Percentiles rank a stretch among this genome's conserved stretches.
Evolutionary conservation across 2,888 invertebrate species (phyloP).

Genomic region (Achlya flavicornis): DNA sequence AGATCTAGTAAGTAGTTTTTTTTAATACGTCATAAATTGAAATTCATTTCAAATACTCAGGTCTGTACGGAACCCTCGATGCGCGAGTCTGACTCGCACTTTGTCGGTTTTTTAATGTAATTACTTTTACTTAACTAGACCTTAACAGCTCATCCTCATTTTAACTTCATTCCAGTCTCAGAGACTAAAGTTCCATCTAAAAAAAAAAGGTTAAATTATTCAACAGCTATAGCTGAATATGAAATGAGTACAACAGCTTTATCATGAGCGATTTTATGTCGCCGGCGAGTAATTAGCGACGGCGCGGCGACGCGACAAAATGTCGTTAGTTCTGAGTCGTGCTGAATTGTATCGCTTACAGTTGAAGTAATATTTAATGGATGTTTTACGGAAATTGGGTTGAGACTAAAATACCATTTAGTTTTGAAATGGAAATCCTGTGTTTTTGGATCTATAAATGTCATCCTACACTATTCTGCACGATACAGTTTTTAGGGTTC

Average conservation of each 20-base stretch:
- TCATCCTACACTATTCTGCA: too few relatives aligned
- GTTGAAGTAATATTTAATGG: slow-evolving; percentile 1
- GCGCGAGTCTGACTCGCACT: too few relatives aligned
- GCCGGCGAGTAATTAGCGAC: slow-evolving; percentile 38
- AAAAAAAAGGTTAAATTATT: slow-evolving; percentile 43
- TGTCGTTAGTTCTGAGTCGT: slow-evolving; percentile 27
- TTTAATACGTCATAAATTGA: too few relatives aligned
- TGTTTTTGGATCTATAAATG: background rate
- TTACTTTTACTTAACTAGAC: background rate
- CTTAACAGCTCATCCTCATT: slow-evolving; percentile 9
- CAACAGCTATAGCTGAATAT: slow-evolving; percentile 36
- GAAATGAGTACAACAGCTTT: slow-evolving; percentile 36
- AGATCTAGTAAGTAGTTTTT: too few relatives aligned
- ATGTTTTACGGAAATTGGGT: slow-evolving; percentile 1
- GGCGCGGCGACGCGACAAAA: slow-evolving; percentile 36
- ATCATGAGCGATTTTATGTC: slow-evolving; percentile 36
- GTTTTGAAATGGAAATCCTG: background rate
- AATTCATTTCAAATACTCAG: too few relatives aligned
- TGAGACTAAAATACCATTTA: background rate
- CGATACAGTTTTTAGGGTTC: too few relatives aligned
- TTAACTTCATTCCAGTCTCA: background rate
- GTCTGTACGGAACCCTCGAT: too few relatives aligned
- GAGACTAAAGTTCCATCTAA: slow-evolving; percentile 16
- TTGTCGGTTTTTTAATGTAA: background rate
- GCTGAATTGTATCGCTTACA: slow-evolving; percentile 2